Percentiles rank a stretch among this genome's conserved stretches.
Conservation (phyloP, 2,888 invertebrate species). For the Criorhina ranunculi region DNA sequence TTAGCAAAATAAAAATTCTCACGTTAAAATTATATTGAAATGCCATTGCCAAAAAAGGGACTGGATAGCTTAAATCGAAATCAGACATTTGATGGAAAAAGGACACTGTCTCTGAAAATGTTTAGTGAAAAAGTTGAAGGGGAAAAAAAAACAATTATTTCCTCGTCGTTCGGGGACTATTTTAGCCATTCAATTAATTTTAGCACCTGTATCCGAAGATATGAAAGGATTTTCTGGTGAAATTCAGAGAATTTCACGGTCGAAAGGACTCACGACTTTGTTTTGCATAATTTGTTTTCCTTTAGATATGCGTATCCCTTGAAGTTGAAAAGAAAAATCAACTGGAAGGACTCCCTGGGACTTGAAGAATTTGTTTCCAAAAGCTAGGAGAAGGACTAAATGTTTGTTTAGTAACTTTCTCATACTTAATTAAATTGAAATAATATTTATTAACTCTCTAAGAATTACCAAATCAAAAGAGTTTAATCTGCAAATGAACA, state of each 20-base stretch:
- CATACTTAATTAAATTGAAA: neutral
- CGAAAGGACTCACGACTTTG: neutral
- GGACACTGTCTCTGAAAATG: neutral
- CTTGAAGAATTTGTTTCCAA: neutral
- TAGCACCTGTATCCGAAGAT: neutral
- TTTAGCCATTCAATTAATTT: neutral
- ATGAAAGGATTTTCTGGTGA: neutral
- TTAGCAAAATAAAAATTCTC: neutral
- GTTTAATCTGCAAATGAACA: conserved; percentile 5
- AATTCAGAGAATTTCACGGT: neutral
- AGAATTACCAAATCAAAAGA: conserved; percentile 7
- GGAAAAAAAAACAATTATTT: neutral
- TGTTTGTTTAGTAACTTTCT: neutral
- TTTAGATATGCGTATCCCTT: neutral
- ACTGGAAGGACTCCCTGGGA: neutral
- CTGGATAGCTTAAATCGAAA: neutral
- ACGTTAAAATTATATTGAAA: neutral
- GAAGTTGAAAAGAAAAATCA: neutral
- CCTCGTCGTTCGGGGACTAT: neutral
- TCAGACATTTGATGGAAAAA: conserved; percentile 2
- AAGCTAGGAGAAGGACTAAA: neutral
- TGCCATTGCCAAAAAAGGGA: neutral
- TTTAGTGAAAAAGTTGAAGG: neutral
- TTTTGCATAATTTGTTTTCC: neutral
- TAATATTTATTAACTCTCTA: neutral